These are phyloP conservation scores for Spodoptera exigua DNA, from an alignment of 2,888 invertebrate species.

Conservation along the genomic window DNA sequence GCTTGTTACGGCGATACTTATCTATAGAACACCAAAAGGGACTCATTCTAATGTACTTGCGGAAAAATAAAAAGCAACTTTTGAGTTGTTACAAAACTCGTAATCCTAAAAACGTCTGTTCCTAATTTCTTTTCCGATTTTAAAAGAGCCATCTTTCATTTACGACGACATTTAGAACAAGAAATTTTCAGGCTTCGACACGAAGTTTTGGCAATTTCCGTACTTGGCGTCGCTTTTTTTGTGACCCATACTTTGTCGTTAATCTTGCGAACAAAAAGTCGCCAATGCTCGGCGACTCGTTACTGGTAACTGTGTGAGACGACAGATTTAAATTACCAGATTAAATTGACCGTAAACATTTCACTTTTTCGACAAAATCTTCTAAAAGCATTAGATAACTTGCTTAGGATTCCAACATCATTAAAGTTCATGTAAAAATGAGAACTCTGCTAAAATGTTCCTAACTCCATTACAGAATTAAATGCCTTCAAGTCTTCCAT, in stretches of 20 bases:
- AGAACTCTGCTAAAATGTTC: slow-evolving; percentile 1
- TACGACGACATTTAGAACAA: slow-evolving; percentile 88
- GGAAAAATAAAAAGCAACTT: slow-evolving; percentile 69
- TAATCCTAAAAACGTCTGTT: slow-evolving; percentile 87
- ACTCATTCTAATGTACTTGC: slow-evolving; percentile 47
- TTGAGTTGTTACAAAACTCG: slow-evolving; percentile 83
- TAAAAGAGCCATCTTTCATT: slow-evolving; percentile 88
- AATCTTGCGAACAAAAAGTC: slow-evolving; percentile 87
- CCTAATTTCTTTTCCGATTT: slow-evolving; percentile 88
- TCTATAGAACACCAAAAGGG: slow-evolving; percentile 32
- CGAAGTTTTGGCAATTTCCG: slow-evolving; percentile 88
- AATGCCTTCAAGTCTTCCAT: slow-evolving; percentile 6
- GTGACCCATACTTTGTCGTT: slow-evolving; percentile 86
- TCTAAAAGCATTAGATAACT: slow-evolving; percentile 48
- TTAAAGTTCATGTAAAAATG: slow-evolving; percentile 17
- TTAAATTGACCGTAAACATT: slow-evolving; percentile 68
- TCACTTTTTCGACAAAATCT: slow-evolving; percentile 55
- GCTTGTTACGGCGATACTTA: slow-evolving; percentile 40
- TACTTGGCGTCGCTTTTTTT: slow-evolving; percentile 84
- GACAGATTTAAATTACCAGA: slow-evolving; percentile 80
- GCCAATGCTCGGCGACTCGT: slow-evolving; percentile 77
- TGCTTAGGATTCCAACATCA: slow-evolving; percentile 14
- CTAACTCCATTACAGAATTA: slow-evolving; percentile 17
- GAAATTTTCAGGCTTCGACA: slow-evolving; percentile 87
- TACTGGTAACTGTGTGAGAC: slow-evolving; percentile 78